These are phyloP conservation scores for Charanyca ferruginea DNA, from an alignment of 2,888 invertebrate genomes.

Conservation along the genomic window DNA sequence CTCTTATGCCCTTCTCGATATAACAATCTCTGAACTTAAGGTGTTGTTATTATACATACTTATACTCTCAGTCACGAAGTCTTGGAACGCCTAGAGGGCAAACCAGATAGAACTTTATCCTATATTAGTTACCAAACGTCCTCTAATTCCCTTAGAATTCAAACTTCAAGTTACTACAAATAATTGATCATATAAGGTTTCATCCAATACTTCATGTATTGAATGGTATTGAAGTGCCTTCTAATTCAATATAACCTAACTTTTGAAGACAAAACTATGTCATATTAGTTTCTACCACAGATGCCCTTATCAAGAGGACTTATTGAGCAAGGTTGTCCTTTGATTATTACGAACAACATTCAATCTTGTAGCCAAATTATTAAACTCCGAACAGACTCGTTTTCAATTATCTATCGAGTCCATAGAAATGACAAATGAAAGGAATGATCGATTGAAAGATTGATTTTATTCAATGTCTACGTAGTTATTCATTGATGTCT, in stretches of 20 bases:
- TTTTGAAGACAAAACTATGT: constrained; percentile 26
- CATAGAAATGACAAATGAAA: constrained; percentile 41
- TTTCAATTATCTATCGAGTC: constrained; percentile 41
- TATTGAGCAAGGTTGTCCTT: constrained; percentile 20
- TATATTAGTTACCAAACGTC: constrained; percentile 22
- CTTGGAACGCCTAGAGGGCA: constrained; percentile 38
- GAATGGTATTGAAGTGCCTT: neutral
- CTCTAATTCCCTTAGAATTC: constrained; percentile 28
- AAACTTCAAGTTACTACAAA: constrained; percentile 29
- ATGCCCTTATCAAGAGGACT: constrained; percentile 1
- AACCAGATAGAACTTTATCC: constrained; percentile 28
- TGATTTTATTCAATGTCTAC: constrained; percentile 30
- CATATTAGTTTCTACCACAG: constrained; percentile 24
- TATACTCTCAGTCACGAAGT: constrained; percentile 47
- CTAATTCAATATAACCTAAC: constrained; percentile 6
- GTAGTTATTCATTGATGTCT: neutral
- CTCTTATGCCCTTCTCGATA: constrained; percentile 54
- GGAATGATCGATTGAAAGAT: constrained; percentile 41
- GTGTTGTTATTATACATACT: constrained; percentile 24
- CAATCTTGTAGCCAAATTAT: constrained; percentile 36
- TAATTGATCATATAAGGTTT: constrained; percentile 15
- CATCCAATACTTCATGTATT: constrained; percentile 4
- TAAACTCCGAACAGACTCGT: constrained; percentile 34
- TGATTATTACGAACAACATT: constrained; percentile 27
- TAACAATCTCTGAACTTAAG: constrained; percentile 57